Percentiles rank a stretch among this genome's conserved stretches.
Evolutionary conservation across 2,113 vertebrate species (phyloP).

Genomic region (Microcebus ravelobensis): DNA sequence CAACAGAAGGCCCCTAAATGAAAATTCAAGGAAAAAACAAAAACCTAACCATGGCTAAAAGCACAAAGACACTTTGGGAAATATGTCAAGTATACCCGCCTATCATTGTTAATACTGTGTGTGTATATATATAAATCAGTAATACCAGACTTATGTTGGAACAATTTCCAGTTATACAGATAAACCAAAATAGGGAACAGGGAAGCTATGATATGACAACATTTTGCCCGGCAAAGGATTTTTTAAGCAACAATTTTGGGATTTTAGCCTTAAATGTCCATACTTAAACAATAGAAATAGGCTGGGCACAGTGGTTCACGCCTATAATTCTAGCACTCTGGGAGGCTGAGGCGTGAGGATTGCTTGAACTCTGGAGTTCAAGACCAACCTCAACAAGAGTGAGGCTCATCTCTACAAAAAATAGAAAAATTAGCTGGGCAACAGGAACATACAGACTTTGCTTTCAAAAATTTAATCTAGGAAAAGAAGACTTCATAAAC

Average conservation of each 20-base stretch:
- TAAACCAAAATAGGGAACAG: not conserved
- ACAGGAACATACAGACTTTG: not conserved
- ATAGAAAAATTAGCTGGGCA: too few relatives aligned
- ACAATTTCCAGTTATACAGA: not conserved
- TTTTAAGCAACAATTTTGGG: not conserved
- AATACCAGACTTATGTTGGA: not conserved
- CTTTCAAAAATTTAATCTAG: slow-evolving; percentile 19
- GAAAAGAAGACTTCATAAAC: slow-evolving; percentile 8
- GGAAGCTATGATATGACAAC: not conserved
- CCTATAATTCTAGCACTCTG: too few relatives aligned
- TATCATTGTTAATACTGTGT: not conserved
- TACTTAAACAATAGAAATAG: not conserved
- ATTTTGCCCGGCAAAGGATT: not conserved
- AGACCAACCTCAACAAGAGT: too few relatives aligned
- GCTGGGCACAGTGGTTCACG: too few relatives aligned
- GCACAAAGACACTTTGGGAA: not conserved
- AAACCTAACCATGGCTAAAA: not conserved
- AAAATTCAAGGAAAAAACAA: not conserved
- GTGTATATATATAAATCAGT: not conserved
- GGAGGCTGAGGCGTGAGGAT: too few relatives aligned
- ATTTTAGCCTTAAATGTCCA: slow-evolving; percentile 30
- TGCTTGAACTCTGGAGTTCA: too few relatives aligned
- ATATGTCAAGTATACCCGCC: not conserved
- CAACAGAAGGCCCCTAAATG: not conserved
- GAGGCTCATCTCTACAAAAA: too few relatives aligned